phyloP scores from a whole-genome alignment of 2,888 invertebrate genomes.

The Noctua janthina region DNA sequence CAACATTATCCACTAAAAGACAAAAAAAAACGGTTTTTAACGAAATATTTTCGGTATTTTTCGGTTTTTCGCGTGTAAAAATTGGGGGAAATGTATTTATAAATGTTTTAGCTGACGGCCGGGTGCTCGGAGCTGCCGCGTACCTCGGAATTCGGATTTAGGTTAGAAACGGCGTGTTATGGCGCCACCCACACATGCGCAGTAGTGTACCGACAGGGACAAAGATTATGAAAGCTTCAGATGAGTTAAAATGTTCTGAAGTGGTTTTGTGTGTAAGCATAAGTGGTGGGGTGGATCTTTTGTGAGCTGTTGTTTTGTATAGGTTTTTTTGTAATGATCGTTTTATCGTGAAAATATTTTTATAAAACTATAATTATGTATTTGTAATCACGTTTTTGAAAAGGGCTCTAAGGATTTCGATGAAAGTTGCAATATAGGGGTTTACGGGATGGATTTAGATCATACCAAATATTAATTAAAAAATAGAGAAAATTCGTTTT shows the following conservation, averaged over 20 bases:
- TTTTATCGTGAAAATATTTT: too few species aligned
- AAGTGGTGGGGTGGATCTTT: background rate
- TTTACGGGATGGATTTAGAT: too few species aligned
- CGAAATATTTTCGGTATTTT: slow-evolving; percentile 73
- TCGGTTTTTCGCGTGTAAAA: slow-evolving; percentile 54
- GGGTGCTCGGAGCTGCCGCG: slow-evolving; percentile 81
- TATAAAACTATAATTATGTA: too few species aligned
- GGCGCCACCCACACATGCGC: slow-evolving; percentile 87
- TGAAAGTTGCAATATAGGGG: too few species aligned
- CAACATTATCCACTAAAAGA: slow-evolving; percentile 74
- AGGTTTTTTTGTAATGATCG: background rate
- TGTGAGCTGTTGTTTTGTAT: background rate
- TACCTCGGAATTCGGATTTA: slow-evolving; percentile 85
- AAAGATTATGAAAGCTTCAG: slow-evolving; percentile 74
- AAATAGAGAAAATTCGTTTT: too few species aligned
- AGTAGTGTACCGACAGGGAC: slow-evolving; percentile 73
- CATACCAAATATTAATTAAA: too few species aligned
- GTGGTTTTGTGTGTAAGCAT: slow-evolving; percentile 29
- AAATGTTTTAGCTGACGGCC: slow-evolving; percentile 82
- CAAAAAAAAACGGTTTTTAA: slow-evolving; percentile 54
- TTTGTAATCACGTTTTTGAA: too few species aligned
- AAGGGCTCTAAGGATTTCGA: too few species aligned
- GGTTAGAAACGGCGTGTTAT: slow-evolving; percentile 88
- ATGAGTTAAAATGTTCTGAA: slow-evolving; percentile 20
- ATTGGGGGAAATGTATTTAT: slow-evolving; percentile 81